A percentile compares a stretch with the other conserved stretches of the same genome.
phyloP scores from a whole-genome alignment of 2,797 vertebrate species.

The Manis javanica region DNA sequence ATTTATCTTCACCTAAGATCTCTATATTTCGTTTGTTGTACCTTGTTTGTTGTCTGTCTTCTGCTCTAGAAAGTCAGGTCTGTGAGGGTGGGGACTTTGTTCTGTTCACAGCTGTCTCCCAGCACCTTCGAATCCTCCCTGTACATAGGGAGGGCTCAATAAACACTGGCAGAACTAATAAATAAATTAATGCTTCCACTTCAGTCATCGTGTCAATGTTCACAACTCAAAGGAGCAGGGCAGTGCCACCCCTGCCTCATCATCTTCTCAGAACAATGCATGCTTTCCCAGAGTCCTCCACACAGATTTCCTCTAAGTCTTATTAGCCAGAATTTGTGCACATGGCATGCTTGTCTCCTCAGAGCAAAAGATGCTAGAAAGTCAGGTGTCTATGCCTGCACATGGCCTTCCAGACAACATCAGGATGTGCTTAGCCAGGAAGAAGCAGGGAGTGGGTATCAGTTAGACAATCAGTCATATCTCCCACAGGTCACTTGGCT shows the following conservation, averaged over 20 bases:
- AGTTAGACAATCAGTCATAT: rapidly evolving
- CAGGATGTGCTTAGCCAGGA: not conserved
- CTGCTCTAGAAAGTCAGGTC: not conserved
- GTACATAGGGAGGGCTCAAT: not conserved
- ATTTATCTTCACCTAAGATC: not conserved
- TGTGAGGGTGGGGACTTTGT: not conserved
- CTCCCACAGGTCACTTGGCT: too few species aligned
- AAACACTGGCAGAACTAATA: not conserved
- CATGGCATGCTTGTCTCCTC: not conserved
- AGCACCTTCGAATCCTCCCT: not conserved
- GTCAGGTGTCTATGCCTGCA: not conserved
- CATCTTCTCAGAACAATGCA: not conserved
- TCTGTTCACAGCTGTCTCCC: not conserved
- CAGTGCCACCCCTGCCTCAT: not conserved
- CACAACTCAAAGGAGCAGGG: not conserved
- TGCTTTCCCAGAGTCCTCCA: not conserved
- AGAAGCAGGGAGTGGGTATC: not conserved
- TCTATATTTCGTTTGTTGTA: not conserved
- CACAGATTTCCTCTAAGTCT: not conserved
- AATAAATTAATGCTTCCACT: not conserved
- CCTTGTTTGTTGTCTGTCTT: not conserved
- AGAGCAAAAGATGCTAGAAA: not conserved
- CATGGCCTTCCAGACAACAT: not conserved
- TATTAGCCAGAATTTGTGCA: not conserved
- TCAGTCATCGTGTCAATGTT: not conserved